phyloP scores from a whole-genome alignment of 2,888 invertebrate species.

The Stenolophus ochropezus region DNA sequence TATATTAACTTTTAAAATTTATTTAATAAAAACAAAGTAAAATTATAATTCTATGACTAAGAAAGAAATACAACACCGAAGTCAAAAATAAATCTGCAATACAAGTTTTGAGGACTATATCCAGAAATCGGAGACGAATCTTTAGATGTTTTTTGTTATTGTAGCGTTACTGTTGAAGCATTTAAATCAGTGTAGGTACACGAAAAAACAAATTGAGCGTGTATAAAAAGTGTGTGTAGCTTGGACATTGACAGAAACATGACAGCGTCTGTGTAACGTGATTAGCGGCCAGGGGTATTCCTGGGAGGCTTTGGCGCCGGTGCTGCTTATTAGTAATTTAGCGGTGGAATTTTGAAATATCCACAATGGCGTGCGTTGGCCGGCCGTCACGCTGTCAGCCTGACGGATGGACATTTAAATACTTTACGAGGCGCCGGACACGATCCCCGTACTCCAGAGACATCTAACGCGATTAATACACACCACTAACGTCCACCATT shows the following conservation, averaged over 20 bases:
- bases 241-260: slow-evolving; percentile 36
- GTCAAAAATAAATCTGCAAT: no score
- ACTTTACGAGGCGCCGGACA: slow-evolving; percentile 64
- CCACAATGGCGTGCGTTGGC: slow-evolving; percentile 41
- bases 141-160: neutral
- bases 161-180: neutral
- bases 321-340: slow-evolving; percentile 58
- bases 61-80: no score
- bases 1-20: no score
- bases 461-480: slow-evolving; percentile 53
- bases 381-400: slow-evolving; percentile 62
- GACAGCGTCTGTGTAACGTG: neutral
- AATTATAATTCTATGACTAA: no score
- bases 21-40: no score
- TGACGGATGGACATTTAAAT: slow-evolving; percentile 67
- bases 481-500: neutral
- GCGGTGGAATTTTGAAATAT: slow-evolving; percentile 58
- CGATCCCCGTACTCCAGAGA: slow-evolving; percentile 1
- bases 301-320: slow-evolving; percentile 14
- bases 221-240: neutral
- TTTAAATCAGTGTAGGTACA: neutral
- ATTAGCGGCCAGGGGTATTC: slow-evolving; percentile 21
- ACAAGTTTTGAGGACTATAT: no score
- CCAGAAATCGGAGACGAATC: neutral
- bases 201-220: neutral